Base-by-base conservation (phyloP, 2,797 vertebrate genomes). In the Esox lucius region DNA sequence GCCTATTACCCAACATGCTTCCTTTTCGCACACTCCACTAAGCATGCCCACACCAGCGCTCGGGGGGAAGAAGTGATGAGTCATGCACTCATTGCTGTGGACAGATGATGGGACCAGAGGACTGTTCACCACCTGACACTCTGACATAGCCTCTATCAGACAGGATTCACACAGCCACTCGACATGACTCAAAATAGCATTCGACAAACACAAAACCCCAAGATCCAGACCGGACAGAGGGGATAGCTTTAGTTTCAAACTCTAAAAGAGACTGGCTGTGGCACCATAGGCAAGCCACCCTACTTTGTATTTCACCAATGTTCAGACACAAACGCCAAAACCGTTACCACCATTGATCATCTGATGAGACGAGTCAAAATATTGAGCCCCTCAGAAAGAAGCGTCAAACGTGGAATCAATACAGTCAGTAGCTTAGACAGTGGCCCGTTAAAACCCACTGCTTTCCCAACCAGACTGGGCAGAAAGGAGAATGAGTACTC, bases 1-100 rank as follows among this genome's bases (percentile, higher is more conserved):
- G 67, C 39, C 67, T 35, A 69, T 69, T 69, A 69, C 67, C 67
- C 67, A 48, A 26, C 67, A 24, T 24, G 67, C 67, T 35, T 48
- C 67, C 67, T n/a, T 22, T 48, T 39, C 17, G 28, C 19, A 56
- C 49, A 53, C 26, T 22, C 53, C 22, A 49, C 33, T 70, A 35
- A 42, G 66, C 35, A 46, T 61, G 74, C 67, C 53, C 49, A 4
- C 48, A 5, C 49, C 73, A 42, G 1, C 67, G 19, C 39, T 46
- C 11, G 9, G 35, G 67, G 35, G 39, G 67, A 19, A 68, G 67
- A 68, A 68, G 67, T 48, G 67, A 68, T 68, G 39, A 68, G 67
- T 68, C 13, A 59, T 69, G 39, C 31, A 19, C 70, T 61, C 26
- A 68, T 4, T 15, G 65, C 64, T 15, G 19, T 3, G 35, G 64